Percentiles rank a stretch among this genome's conserved stretches.
Evolutionary conservation across 2,888 invertebrate genomes (phyloP).

Genomic region (Ormia ochracea): DNA sequence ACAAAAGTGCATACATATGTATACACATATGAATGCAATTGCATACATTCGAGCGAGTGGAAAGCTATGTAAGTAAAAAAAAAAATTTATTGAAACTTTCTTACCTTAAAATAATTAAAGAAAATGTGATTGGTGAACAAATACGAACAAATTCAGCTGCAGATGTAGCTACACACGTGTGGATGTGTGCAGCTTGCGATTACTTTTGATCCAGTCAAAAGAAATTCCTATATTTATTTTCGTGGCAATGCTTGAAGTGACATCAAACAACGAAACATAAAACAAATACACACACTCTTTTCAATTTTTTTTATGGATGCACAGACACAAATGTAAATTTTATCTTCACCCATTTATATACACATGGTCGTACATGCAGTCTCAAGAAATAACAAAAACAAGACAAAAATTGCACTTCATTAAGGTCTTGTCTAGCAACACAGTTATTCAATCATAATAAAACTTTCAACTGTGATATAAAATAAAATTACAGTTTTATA

Average conservation of each 20-base stretch:
- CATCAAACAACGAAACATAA: slow-evolving; percentile 42
- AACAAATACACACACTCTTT: slow-evolving; percentile 9
- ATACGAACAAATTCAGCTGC: not conserved
- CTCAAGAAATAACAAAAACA: too few relatives aligned
- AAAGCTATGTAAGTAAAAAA: not conserved
- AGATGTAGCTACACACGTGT: too few relatives aligned
- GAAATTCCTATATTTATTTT: slow-evolving; percentile 19
- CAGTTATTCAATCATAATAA: too few relatives aligned
- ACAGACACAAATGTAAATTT: not conserved
- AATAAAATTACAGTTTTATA: too few relatives aligned
- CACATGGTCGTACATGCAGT: too few relatives aligned
- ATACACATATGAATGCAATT: too few relatives aligned
- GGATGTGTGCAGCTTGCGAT: too few relatives aligned
- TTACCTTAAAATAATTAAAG: not conserved
- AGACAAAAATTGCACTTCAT: too few relatives aligned
- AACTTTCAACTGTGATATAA: too few relatives aligned
- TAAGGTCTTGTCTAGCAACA: too few relatives aligned
- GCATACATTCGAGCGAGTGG: not conserved
- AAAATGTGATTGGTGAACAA: not conserved
- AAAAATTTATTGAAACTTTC: not conserved
- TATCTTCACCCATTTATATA: not conserved
- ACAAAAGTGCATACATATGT: too few relatives aligned
- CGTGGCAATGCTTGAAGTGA: slow-evolving; percentile 46
- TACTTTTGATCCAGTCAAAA: not conserved
- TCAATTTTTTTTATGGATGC: too few relatives aligned